Percentiles rank a stretch among this genome's conserved stretches.
Conservation (phyloP, 2,888 invertebrate genomes). For the Rotaria socialis region DNA sequence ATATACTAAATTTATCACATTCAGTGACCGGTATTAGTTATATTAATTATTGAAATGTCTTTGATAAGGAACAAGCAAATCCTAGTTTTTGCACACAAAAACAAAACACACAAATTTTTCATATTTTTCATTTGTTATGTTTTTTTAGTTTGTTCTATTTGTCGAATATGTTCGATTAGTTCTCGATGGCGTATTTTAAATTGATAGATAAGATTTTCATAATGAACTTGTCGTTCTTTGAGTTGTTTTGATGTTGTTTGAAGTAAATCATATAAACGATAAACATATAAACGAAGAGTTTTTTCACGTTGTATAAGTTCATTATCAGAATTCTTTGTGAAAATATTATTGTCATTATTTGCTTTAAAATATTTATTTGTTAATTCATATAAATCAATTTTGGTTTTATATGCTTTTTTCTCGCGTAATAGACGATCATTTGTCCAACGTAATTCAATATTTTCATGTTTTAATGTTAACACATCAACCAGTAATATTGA, state of each 20-base stretch:
- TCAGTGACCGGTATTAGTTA: not conserved
- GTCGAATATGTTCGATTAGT: not conserved
- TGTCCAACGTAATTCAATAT: conserved; percentile 11
- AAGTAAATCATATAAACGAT: conserved; percentile 8
- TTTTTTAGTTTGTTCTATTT: not conserved
- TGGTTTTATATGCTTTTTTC: not conserved
- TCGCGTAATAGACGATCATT: not conserved
- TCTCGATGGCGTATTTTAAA: not conserved
- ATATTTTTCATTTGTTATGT: not conserved
- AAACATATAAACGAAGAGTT: conserved; percentile 13
- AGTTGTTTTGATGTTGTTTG: conserved; percentile 3
- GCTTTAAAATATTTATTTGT: not conserved
- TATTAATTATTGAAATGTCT: too few relatives aligned
- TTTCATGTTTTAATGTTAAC: conserved; percentile 32
- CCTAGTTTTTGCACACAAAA: not conserved
- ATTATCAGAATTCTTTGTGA: not conserved
- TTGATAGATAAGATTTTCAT: conserved; percentile 7
- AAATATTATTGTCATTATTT: not conserved
- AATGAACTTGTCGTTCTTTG: not conserved
- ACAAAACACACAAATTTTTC: not conserved
- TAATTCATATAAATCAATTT: not conserved
- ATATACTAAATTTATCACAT: not conserved
- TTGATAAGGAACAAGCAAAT: too few relatives aligned
- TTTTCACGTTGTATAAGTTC: conserved; percentile 5
- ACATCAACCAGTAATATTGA: conserved; percentile 19